phyloP scores from a whole-genome alignment of 2,113 vertebrate genomes.

The Cebus imitator region DNA sequence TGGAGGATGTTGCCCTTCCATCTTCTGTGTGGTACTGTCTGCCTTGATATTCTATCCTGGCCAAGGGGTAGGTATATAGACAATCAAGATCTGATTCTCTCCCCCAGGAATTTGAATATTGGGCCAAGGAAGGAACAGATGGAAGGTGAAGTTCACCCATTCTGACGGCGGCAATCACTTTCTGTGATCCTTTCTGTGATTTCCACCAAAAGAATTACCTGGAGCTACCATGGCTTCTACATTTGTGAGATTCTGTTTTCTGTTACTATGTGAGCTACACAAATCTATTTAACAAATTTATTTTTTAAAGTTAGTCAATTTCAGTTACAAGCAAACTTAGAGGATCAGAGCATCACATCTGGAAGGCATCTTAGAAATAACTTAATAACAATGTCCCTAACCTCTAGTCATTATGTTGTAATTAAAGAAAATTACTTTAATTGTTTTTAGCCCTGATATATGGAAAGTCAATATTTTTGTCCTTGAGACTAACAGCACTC shows the following conservation, averaged over 20 bases:
- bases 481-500: constrained; percentile 39
- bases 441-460: constrained; percentile 42
- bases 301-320: background rate
- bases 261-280: background rate
- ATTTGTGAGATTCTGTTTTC: constrained; percentile 4
- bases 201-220: background rate
- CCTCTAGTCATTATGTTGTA: background rate
- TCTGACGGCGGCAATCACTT: background rate
- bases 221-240: background rate
- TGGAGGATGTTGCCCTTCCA: background rate
- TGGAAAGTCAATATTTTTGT: constrained; percentile 29
- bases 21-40: background rate
- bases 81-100: background rate
- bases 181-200: background rate
- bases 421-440: constrained; percentile 55
- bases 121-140: background rate
- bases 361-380: constrained; percentile 34
- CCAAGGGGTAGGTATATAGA: background rate
- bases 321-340: constrained; percentile 2
- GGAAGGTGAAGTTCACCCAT: background rate
- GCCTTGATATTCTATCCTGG: background rate
- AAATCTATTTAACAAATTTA: background rate
- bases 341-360: background rate
- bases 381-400: background rate
- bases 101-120: background rate